phyloP scores from a whole-genome alignment of 2,113 vertebrate genomes.

The Rhinogobius similis region DNA sequence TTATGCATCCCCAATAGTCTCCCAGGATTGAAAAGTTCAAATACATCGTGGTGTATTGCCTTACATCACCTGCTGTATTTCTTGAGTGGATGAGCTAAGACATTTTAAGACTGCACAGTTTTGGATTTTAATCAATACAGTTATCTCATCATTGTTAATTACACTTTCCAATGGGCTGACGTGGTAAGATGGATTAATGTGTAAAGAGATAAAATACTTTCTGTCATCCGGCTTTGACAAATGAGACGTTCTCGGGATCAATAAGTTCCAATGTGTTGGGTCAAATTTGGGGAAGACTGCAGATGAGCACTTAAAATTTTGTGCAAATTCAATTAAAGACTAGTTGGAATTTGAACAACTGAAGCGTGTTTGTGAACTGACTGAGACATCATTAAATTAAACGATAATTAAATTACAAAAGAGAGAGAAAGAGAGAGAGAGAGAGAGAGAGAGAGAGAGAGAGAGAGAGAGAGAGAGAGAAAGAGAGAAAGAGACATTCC shows the following conservation, averaged over 20 bases:
- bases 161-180: slow-evolving; percentile 59
- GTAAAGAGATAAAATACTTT: slow-evolving; percentile 51
- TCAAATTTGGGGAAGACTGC: slow-evolving; percentile 48
- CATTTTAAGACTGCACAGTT: slow-evolving; percentile 62
- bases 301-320: slow-evolving; percentile 26
- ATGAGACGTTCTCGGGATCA: slow-evolving; percentile 60
- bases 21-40: slow-evolving; percentile 17
- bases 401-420: background rate
- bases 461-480: too few relatives aligned
- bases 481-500: background rate
- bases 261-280: slow-evolving; percentile 55
- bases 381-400: too few relatives aligned
- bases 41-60: slow-evolving; percentile 10
- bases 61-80: slow-evolving; percentile 66
- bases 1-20: slow-evolving; percentile 32
- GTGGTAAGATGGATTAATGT: slow-evolving; percentile 62
- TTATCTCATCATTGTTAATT: slow-evolving; percentile 75
- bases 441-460: too few relatives aligned
- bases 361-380: too few relatives aligned
- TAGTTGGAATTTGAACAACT: too few relatives aligned
- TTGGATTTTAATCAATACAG: slow-evolving; percentile 71
- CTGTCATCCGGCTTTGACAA: slow-evolving; percentile 64
- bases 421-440: background rate
- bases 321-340: background rate
- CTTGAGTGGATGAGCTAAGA: slow-evolving; percentile 54